A percentile compares a stretch with the other conserved stretches of the same genome.
Conservation (phyloP, 2,113 vertebrate genomes). For the Tragelaphus imberbis region DNA sequence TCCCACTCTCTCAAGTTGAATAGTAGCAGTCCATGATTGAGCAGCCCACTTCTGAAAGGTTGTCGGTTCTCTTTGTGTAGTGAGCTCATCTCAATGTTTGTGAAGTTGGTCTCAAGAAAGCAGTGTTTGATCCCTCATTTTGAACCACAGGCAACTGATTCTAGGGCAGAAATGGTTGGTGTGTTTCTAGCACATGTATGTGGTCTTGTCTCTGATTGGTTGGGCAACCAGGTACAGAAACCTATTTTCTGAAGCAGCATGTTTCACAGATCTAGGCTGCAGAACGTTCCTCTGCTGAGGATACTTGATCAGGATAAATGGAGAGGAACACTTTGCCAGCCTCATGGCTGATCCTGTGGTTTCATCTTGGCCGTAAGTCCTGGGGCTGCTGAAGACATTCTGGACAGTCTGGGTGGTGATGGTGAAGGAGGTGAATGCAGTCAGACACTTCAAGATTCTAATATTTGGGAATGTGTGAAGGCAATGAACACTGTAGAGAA, state of each 20-base stretch:
- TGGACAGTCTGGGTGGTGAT: not conserved
- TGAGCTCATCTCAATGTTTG: not conserved
- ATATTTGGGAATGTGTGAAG: not conserved
- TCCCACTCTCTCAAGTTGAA: not conserved
- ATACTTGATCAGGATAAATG: not conserved
- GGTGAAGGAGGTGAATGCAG: not conserved
- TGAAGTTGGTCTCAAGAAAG: not conserved
- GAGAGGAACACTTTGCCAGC: not conserved
- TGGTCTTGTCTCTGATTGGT: not conserved
- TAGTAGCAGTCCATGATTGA: not conserved
- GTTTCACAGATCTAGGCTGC: not conserved
- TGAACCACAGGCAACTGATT: not conserved
- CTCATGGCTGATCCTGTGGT: not conserved
- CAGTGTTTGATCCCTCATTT: not conserved
- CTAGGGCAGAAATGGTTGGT: not conserved
- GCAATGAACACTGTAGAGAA: not conserved
- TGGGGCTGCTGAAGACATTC: not conserved
- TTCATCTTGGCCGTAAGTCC: not conserved
- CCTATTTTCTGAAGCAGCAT: not conserved
- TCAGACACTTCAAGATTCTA: not conserved
- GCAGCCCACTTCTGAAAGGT: not conserved
- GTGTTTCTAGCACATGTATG: not conserved
- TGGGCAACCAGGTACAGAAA: not conserved
- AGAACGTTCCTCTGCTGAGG: not conserved
- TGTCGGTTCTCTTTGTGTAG: not conserved